Conservation (phyloP, 2,888 invertebrate species). For the Lathronympha strigana region DNA sequence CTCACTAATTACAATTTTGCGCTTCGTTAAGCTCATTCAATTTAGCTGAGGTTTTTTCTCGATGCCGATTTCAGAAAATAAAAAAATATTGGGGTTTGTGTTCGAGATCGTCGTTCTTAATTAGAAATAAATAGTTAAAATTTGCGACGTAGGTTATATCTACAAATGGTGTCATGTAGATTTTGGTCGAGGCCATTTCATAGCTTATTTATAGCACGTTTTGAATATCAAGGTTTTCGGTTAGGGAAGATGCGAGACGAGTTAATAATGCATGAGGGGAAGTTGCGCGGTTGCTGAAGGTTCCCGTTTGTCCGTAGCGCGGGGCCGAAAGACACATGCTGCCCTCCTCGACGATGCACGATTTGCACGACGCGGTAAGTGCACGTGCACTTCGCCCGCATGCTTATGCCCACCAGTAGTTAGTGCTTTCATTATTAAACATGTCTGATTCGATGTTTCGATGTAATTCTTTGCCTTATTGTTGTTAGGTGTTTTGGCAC, state of each 20-base stretch:
- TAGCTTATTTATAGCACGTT: conserved; percentile 33
- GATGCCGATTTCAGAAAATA: conserved; percentile 2
- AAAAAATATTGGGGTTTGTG: conserved; percentile 5
- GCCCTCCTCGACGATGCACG: conserved; percentile 84
- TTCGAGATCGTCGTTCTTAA: background rate
- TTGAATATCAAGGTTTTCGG: conserved; percentile 19
- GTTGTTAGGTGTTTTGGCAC: conserved; percentile 28
- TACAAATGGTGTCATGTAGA: conserved; percentile 4
- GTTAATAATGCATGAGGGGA: conserved; percentile 21
- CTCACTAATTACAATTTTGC: conserved; percentile 60
- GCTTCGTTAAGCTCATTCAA: conserved; percentile 49
- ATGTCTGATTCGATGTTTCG: conserved; percentile 35
- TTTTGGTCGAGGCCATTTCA: background rate
- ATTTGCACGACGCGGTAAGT: conserved; percentile 85
- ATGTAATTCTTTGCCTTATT: conserved; percentile 32
- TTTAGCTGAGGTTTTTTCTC: conserved; percentile 29
- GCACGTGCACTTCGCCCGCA: conserved; percentile 54
- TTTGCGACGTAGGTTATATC: background rate
- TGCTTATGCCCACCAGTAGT: conserved; percentile 62
- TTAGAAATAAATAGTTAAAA: background rate
- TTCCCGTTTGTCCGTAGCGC: conserved; percentile 80
- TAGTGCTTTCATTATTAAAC: conserved; percentile 45
- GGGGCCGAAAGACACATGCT: conserved; percentile 81
- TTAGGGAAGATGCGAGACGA: conserved; percentile 15
- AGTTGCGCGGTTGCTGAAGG: conserved; percentile 80